Evolutionary conservation across 2,113 vertebrate species (phyloP).

Genomic region (Peucedramus taeniatus): DNA sequence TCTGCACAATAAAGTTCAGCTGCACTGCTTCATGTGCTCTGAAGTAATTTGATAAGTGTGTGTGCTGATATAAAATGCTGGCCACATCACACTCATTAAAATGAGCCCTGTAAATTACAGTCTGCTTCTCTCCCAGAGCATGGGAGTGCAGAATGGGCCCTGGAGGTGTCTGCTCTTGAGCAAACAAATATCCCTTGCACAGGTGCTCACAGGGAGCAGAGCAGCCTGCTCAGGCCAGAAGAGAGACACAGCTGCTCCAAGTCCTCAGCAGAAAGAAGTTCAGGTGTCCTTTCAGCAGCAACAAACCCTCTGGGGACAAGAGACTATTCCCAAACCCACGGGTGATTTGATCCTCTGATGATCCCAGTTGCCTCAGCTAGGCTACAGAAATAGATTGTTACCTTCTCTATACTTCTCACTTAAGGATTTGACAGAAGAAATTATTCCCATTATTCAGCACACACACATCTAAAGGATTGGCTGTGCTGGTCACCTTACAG

Average conservation of each 20-base stretch:
- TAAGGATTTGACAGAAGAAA: background rate
- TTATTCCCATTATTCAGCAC: background rate
- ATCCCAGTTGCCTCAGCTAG: too few relatives aligned
- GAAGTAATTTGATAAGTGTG: background rate
- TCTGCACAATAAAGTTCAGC: background rate
- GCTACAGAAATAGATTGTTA: background rate
- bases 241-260: too few relatives aligned
- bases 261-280: background rate
- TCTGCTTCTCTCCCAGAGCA: background rate
- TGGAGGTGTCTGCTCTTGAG: rapidly evolving
- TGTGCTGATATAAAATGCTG: background rate
- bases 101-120: background rate
- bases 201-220: rapidly evolving
- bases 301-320: background rate
- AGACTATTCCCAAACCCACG: background rate
- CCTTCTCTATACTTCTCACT: background rate
- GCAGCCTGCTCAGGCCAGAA: background rate
- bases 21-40: background rate
- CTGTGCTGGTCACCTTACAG: background rate
- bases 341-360: background rate
- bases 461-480: background rate
- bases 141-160: rapidly evolving
- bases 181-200: background rate
- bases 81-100: background rate
- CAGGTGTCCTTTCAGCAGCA: background rate